Evolutionary conservation across 2,113 vertebrate species (phyloP).

Genomic region (Pterocles burchelli): DNA sequence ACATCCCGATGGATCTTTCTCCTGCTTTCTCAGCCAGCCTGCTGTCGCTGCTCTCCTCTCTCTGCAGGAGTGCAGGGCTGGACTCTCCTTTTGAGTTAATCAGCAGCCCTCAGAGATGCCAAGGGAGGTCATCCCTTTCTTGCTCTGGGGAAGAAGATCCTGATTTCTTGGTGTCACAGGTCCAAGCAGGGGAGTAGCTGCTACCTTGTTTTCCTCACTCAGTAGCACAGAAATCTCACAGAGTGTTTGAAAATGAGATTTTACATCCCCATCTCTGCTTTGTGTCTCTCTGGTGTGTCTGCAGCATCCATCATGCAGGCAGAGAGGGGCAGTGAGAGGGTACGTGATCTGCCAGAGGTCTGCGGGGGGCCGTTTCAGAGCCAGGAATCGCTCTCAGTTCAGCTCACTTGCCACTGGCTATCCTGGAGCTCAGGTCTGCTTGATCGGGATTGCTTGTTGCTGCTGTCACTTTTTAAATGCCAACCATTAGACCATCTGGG

Average conservation of each 20-base stretch:
- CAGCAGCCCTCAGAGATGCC: background rate
- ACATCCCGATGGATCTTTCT: background rate
- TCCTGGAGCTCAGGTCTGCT: background rate
- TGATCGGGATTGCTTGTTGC: background rate
- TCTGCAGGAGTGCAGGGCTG: background rate
- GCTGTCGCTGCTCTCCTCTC: background rate
- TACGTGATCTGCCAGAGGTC: background rate
- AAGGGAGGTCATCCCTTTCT: background rate
- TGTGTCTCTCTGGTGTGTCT: background rate
- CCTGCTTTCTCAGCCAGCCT: background rate
- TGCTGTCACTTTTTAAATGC: slow-evolving; percentile 25
- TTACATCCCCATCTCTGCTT: background rate
- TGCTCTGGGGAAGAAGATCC: background rate
- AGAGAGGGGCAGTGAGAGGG: background rate
- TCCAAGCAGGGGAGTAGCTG: background rate
- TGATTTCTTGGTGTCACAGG: background rate
- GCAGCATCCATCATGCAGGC: background rate
- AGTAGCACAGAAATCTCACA: background rate
- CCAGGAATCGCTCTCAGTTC: background rate
- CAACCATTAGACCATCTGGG: slow-evolving; percentile 19
- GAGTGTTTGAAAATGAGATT: background rate
- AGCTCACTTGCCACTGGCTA: background rate
- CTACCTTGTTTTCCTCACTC: background rate
- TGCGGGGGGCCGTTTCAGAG: rapidly evolving
- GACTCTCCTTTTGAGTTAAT: background rate